phyloP scores from a whole-genome alignment of 2,797 vertebrate genomes.

The Mycteria americana region DNA sequence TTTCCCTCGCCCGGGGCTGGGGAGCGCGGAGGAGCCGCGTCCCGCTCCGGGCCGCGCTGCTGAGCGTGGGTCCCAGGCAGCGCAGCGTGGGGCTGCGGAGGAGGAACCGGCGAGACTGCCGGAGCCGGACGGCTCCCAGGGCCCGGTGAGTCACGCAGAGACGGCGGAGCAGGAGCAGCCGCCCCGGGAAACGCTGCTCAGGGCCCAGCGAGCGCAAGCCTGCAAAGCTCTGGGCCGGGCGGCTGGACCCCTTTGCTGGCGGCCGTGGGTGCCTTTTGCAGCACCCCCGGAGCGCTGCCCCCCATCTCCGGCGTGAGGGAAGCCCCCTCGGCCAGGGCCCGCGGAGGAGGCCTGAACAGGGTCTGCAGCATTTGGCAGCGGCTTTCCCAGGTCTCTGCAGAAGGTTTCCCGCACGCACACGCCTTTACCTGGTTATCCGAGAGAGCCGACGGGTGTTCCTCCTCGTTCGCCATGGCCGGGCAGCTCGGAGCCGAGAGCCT shows the following conservation, averaged over 20 bases:
- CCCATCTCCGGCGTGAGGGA: accelerated
- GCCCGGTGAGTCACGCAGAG: not conserved
- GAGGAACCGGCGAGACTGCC: not conserved
- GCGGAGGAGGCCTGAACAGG: accelerated
- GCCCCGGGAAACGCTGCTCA: not conserved
- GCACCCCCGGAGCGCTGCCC: accelerated
- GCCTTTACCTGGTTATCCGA: not conserved
- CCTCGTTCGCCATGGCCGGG: accelerated
- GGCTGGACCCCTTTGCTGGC: not conserved
- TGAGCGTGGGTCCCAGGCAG: not conserved
- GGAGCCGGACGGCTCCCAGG: not conserved
- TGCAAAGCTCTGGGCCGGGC: not conserved
- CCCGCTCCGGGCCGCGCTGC: not conserved
- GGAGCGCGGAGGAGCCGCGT: not conserved
- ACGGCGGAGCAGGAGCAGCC: not conserved
- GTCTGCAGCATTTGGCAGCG: accelerated
- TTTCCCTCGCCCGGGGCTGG: not conserved
- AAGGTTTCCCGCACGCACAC: accelerated
- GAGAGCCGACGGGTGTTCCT: not conserved
- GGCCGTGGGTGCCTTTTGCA: accelerated
- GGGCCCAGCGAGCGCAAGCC: not conserved
- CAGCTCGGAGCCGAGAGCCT: too few species aligned
- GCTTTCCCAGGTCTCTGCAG: not conserved
- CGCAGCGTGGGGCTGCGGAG: accelerated
- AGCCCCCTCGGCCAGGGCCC: not conserved